These are phyloP conservation scores for Catocala fraxini DNA, from an alignment of 2,888 invertebrate species.

Conservation along the genomic window DNA sequence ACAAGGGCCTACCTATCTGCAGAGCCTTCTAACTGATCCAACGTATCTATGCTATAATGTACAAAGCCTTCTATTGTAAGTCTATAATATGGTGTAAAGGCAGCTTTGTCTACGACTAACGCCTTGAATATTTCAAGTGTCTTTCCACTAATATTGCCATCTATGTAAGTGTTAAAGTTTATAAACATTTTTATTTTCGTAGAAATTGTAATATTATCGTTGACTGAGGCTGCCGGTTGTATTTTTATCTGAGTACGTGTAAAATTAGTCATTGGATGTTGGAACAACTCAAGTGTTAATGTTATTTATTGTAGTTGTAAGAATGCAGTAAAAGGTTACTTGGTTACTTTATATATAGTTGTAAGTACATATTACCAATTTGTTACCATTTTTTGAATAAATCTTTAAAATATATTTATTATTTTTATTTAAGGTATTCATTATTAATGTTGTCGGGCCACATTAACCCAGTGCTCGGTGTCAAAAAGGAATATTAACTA, in stretches of 20 bases:
- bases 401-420: too few species aligned
- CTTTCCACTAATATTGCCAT: slow-evolving; percentile 43
- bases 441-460: too few species aligned
- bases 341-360: slow-evolving; percentile 43
- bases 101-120: slow-evolving; percentile 25
- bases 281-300: slow-evolving; percentile 64
- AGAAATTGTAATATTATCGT: slow-evolving; percentile 15
- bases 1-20: slow-evolving; percentile 90
- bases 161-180: slow-evolving; percentile 47
- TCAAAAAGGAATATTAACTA: too few species aligned
- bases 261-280: slow-evolving; percentile 51
- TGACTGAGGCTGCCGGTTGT: slow-evolving; percentile 44
- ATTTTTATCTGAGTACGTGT: slow-evolving; percentile 21
- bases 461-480: too few species aligned
- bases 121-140: slow-evolving; percentile 19
- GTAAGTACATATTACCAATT: slow-evolving; percentile 56
- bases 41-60: slow-evolving; percentile 26
- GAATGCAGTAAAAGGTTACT: slow-evolving; percentile 42
- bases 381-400: slow-evolving; percentile 69
- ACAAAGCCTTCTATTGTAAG: slow-evolving; percentile 40
- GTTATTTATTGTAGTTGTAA: slow-evolving; percentile 76
- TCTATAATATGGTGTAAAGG: slow-evolving; percentile 22
- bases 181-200: slow-evolving; percentile 17
- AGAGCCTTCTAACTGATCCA: slow-evolving; percentile 83
- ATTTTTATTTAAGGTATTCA: too few species aligned